Evolutionary conservation across 2,797 vertebrate genomes (phyloP).

Genomic region (Poecilia velifera): DNA sequence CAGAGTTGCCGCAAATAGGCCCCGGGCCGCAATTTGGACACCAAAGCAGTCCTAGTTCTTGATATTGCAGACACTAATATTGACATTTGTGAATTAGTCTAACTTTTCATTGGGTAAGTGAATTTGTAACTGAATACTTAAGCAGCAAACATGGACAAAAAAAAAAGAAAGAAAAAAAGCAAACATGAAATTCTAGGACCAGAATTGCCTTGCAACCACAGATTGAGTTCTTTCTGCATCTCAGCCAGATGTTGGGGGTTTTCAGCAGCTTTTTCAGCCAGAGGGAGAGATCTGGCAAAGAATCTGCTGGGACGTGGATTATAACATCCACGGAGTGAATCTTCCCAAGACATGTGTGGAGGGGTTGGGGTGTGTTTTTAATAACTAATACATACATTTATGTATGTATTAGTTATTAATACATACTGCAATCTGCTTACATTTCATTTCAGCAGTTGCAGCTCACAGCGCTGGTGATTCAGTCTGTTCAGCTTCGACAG

Average conservation of each 20-base stretch:
- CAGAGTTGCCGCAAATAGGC: too few relatives aligned
- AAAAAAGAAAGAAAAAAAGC: background rate
- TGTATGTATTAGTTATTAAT: too few relatives aligned
- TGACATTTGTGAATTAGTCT: background rate
- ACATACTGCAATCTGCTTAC: background rate
- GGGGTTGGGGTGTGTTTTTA: background rate
- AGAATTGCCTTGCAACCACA: background rate
- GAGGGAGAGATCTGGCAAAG: background rate
- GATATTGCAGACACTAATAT: background rate
- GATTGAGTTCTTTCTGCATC: background rate
- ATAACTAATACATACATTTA: background rate
- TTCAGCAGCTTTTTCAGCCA: background rate
- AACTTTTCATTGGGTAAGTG: too few relatives aligned
- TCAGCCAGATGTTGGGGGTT: background rate
- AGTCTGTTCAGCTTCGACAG: slow-evolving; percentile 7
- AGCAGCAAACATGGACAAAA: background rate
- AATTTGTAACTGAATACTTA: background rate
- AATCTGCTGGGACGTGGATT: background rate
- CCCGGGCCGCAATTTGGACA: too few relatives aligned
- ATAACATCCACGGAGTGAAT: background rate
- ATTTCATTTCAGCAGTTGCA: background rate
- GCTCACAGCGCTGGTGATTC: background rate
- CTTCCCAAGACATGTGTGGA: background rate
- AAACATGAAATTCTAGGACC: background rate
- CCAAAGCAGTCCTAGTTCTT: too few relatives aligned